phyloP scores from a whole-genome alignment of 2,113 vertebrate species.

The Vanacampus margaritifer region DNA sequence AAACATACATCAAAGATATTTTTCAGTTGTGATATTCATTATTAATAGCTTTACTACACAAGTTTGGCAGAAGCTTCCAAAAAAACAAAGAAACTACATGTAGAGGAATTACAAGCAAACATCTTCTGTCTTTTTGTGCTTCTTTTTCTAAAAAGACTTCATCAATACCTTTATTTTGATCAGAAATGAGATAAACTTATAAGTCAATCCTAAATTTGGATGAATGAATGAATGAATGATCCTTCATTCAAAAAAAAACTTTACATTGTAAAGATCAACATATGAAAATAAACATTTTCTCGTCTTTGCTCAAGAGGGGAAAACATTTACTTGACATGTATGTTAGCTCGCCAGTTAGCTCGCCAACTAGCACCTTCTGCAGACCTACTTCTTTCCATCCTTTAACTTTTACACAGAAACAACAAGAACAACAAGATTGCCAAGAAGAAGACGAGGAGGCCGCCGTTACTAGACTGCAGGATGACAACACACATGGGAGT shows the following conservation, averaged over 20 bases:
- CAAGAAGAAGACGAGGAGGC: neutral
- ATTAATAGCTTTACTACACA: too few species aligned
- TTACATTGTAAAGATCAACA: slow-evolving; percentile 52
- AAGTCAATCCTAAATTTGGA: slow-evolving; percentile 25
- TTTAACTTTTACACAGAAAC: neutral
- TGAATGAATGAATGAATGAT: slow-evolving; percentile 41
- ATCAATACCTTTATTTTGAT: too few species aligned
- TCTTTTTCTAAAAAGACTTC: too few species aligned
- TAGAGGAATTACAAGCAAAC: too few species aligned
- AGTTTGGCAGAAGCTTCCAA: too few species aligned
- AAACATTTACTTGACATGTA: neutral
- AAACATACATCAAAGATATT: too few species aligned
- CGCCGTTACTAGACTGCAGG: neutral
- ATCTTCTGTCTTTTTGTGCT: neutral
- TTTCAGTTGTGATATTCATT: too few species aligned
- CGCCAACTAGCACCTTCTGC: neutral
- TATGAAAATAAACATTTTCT: neutral
- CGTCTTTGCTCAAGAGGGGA: neutral
- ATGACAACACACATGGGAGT: neutral
- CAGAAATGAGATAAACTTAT: slow-evolving; percentile 21
- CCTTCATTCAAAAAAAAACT: slow-evolving; percentile 24
- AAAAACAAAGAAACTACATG: too few species aligned
- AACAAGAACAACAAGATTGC: neutral
- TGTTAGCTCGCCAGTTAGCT: neutral
- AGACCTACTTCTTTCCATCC: neutral